These are phyloP conservation scores for Sepiola atlantica DNA, from an alignment of 2,888 invertebrate species.

Conservation along the genomic window DNA sequence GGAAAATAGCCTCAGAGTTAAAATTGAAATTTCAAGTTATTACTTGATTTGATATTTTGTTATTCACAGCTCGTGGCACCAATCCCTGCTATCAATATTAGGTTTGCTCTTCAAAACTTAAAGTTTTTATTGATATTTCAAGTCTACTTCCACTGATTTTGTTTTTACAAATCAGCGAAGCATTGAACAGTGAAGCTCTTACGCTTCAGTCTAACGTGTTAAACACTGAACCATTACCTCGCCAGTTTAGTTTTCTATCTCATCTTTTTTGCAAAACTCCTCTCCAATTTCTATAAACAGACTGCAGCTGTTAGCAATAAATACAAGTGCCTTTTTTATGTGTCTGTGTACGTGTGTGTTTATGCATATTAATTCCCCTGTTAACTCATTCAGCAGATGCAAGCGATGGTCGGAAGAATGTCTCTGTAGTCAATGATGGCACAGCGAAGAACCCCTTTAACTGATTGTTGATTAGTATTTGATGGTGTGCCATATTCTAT, in stretches of 20 bases:
- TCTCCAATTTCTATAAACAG: neutral
- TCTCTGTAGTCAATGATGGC: neutral
- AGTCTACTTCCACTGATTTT: neutral
- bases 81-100: neutral
- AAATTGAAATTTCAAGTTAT: no score
- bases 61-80: neutral
- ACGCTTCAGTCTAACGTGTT: neutral
- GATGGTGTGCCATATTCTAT: neutral
- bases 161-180: neutral
- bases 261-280: neutral
- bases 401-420: neutral
- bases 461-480: neutral
- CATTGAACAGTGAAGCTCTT: neutral
- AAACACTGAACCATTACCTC: neutral
- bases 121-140: neutral
- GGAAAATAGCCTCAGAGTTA: no score
- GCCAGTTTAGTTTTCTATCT: neutral
- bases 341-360: neutral
- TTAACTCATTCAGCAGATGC: neutral
- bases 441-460: neutral
- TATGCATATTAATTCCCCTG: neutral
- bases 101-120: neutral
- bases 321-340: neutral
- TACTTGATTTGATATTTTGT: neutral
- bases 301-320: slow-evolving; percentile 20